Evolutionary conservation across 2,113 vertebrate genomes (phyloP).

Genomic region (Ploceus nigricollis): DNA sequence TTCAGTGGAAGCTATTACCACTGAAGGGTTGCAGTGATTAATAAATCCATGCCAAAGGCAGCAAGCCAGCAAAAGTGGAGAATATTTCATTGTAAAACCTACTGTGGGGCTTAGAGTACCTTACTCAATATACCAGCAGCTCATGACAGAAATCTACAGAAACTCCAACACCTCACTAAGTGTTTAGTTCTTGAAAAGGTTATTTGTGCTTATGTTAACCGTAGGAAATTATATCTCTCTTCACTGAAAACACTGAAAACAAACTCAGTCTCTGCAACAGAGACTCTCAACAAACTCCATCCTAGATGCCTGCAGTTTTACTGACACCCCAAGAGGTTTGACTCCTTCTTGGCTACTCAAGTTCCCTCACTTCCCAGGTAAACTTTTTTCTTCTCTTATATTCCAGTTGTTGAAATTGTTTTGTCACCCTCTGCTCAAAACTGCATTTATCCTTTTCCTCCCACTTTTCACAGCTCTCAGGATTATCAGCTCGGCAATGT

Average conservation of each 20-base stretch:
- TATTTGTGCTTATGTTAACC: neutral
- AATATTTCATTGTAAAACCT: neutral
- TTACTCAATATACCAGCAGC: neutral
- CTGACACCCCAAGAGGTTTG: neutral
- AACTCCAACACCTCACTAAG: neutral
- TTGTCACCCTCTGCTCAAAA: constrained; percentile 2
- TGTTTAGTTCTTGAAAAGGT: neutral
- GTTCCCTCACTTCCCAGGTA: neutral
- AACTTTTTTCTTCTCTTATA: constrained; percentile 1
- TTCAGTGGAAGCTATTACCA: neutral
- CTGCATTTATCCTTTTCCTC: constrained; percentile 34
- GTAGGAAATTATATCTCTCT: neutral
- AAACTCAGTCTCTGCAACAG: neutral
- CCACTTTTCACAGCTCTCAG: constrained; percentile 51
- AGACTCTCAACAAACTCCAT: neutral
- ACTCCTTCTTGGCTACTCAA: neutral
- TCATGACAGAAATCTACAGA: neutral
- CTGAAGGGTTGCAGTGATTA: neutral
- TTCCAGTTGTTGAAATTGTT: constrained; percentile 34
- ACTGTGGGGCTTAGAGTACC: neutral
- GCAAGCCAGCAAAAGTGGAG: neutral
- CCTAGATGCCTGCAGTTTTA: neutral
- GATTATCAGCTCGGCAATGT: constrained; percentile 34
- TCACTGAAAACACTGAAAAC: neutral
- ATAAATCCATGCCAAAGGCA: neutral